Evolutionary conservation across 2,888 invertebrate genomes (phyloP).

Genomic region (Junonia oenone): DNA sequence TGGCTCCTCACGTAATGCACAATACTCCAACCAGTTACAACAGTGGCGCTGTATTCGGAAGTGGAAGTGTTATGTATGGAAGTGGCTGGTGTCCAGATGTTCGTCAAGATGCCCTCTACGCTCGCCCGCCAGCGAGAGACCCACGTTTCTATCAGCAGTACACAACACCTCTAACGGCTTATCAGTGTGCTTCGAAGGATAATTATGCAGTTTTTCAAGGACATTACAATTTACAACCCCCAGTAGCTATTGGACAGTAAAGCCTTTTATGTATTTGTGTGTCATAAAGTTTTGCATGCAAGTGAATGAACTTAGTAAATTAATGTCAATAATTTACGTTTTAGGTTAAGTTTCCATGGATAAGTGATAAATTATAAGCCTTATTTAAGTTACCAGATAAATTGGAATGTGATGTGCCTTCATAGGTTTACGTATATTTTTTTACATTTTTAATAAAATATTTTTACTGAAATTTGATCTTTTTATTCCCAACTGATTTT

Average conservation of each 20-base stretch:
- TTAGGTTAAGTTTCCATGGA: neutral
- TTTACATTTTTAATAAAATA: slow-evolving; percentile 19
- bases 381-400: slow-evolving; percentile 30
- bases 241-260: slow-evolving; percentile 69
- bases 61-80: slow-evolving; percentile 44
- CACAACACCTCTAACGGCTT: slow-evolving; percentile 51
- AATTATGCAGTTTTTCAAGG: slow-evolving; percentile 73
- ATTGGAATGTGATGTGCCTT: slow-evolving; percentile 28
- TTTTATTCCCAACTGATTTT: neutral
- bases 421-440: slow-evolving; percentile 17
- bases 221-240: slow-evolving; percentile 69
- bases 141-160: slow-evolving; percentile 67
- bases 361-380: neutral
- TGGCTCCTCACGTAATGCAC: slow-evolving; percentile 48
- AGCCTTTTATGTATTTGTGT: slow-evolving; percentile 12
- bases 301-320: neutral
- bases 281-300: slow-evolving; percentile 8
- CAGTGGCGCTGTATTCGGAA: slow-evolving; percentile 45
- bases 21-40: slow-evolving; percentile 45
- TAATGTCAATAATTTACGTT: slow-evolving; percentile 1
- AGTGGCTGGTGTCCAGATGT: slow-evolving; percentile 61
- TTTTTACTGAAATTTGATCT: slow-evolving; percentile 2
- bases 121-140: slow-evolving; percentile 50
- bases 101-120: slow-evolving; percentile 56
- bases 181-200: slow-evolving; percentile 71